Conservation (phyloP, 2,888 invertebrate species). For the Heteromurus nitidus region DNA sequence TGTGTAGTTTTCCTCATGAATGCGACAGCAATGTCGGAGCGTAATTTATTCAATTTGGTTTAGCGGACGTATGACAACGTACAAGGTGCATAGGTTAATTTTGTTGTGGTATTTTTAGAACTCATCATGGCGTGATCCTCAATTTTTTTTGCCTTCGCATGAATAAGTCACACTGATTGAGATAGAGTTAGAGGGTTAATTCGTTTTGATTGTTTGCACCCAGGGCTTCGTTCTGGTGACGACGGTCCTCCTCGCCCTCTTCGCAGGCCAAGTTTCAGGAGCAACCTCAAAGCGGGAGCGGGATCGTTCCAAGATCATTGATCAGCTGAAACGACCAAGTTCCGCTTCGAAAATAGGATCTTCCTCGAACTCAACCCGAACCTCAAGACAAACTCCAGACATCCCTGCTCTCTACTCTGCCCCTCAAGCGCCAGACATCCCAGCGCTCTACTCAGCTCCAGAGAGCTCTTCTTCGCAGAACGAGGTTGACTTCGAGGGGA, state of each 20-base stretch:
- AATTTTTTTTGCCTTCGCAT: too few species aligned
- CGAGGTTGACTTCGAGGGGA: constrained; percentile 56
- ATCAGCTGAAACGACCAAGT: constrained; percentile 7
- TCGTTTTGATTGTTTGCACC: constrained; percentile 20
- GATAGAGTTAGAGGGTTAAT: too few species aligned
- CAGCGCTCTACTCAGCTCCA: constrained; percentile 51
- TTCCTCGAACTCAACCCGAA: constrained; percentile 18
- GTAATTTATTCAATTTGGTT: too few species aligned
- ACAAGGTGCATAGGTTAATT: too few species aligned
- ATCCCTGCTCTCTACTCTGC: constrained; percentile 66
- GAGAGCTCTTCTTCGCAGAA: constrained; percentile 22
- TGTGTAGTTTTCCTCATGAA: too few species aligned
- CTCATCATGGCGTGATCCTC: too few species aligned
- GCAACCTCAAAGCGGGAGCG: not conserved
- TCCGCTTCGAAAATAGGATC: not conserved
- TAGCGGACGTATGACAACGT: too few species aligned
- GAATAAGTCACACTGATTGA: too few species aligned
- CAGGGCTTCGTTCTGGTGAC: constrained; percentile 42
- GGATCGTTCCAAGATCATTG: not conserved
- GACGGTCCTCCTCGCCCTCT: too few species aligned
- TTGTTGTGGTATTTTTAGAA: too few species aligned
- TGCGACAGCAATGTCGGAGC: too few species aligned
- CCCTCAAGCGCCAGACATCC: constrained; percentile 51
- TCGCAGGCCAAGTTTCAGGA: not conserved
- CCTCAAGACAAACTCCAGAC: constrained; percentile 45